These are phyloP conservation scores for Leptopilina syphax DNA, from an alignment of 2,888 invertebrate genomes.

Conservation along the genomic window DNA sequence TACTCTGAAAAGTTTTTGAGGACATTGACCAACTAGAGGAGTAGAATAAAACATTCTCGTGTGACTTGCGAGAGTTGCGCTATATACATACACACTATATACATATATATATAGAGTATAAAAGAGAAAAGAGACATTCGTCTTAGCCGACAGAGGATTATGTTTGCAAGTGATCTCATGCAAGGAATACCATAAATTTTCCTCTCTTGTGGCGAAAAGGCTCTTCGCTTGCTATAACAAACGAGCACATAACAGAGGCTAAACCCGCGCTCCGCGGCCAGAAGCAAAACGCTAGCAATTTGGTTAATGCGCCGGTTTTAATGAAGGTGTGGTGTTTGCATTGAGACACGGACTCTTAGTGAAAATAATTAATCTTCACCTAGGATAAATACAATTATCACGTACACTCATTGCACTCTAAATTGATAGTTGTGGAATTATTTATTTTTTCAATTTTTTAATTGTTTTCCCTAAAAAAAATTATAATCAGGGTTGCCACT, in stretches of 20 bases:
- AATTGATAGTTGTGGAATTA: neutral
- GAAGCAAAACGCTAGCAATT: slow-evolving; percentile 61
- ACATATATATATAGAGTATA: too few relatives aligned
- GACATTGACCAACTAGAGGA: slow-evolving; percentile 24
- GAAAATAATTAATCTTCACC: slow-evolving; percentile 43
- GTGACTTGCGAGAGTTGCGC: slow-evolving; percentile 26
- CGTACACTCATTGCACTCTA: neutral
- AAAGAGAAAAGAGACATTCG: slow-evolving; percentile 54
- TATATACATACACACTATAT: too few relatives aligned
- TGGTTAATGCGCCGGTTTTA: slow-evolving; percentile 61
- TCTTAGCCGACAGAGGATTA: slow-evolving; percentile 59
- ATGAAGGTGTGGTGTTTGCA: slow-evolving; percentile 55
- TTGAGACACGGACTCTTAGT: slow-evolving; percentile 37
- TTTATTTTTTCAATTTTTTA: too few relatives aligned
- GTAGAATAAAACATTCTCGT: slow-evolving; percentile 29
- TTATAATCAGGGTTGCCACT: too few relatives aligned
- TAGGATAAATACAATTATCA: slow-evolving; percentile 8
- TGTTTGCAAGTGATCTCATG: slow-evolving; percentile 62
- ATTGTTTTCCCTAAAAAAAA: too few relatives aligned
- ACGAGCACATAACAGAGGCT: slow-evolving; percentile 57
- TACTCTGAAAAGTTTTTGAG: slow-evolving; percentile 16
- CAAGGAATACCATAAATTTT: slow-evolving; percentile 67
- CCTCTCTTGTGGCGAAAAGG: slow-evolving; percentile 59
- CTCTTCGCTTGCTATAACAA: slow-evolving; percentile 58
- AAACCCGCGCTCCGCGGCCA: slow-evolving; percentile 46